A percentile compares a stretch with the other conserved stretches of the same genome.
These are phyloP conservation scores for Sceloporus tristichus DNA, from an alignment of 2,113 vertebrate species.

Conservation along the genomic window DNA sequence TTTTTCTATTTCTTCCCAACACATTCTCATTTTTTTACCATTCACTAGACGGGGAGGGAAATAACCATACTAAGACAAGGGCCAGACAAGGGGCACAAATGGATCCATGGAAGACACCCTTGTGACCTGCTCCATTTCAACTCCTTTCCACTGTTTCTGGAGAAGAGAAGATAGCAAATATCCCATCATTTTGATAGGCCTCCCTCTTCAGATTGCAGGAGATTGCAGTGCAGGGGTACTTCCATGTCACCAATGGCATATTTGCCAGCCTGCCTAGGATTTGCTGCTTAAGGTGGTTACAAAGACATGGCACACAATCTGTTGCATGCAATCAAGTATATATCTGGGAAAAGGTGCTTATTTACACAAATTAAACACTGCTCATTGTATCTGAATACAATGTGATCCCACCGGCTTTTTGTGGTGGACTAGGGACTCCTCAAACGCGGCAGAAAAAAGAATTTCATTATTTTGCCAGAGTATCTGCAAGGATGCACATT, in stretches of 20 bases:
- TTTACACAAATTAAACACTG: too few species aligned
- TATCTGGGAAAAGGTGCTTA: background rate
- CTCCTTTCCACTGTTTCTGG: background rate
- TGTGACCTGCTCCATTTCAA: background rate
- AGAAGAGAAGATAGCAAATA: background rate
- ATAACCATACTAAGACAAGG: background rate
- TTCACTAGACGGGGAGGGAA: background rate
- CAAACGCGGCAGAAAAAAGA: too few species aligned
- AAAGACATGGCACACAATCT: background rate
- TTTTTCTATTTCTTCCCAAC: background rate
- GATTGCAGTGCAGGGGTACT: background rate
- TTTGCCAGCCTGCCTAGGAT: background rate
- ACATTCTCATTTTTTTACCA: background rate
- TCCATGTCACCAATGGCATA: background rate
- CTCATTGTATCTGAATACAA: too few species aligned
- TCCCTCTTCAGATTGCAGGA: background rate
- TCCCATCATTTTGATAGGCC: background rate
- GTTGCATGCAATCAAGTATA: background rate
- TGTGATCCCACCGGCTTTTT: too few species aligned
- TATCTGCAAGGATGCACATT: too few species aligned
- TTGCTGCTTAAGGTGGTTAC: background rate
- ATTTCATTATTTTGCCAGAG: too few species aligned
- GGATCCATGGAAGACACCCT: background rate
- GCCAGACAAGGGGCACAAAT: background rate
- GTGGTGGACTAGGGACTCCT: too few species aligned